Evolutionary conservation across 2,888 invertebrate genomes (phyloP), one percentile per base, ranked within the genome.

Genomic region (Xanthia togata): DNA sequence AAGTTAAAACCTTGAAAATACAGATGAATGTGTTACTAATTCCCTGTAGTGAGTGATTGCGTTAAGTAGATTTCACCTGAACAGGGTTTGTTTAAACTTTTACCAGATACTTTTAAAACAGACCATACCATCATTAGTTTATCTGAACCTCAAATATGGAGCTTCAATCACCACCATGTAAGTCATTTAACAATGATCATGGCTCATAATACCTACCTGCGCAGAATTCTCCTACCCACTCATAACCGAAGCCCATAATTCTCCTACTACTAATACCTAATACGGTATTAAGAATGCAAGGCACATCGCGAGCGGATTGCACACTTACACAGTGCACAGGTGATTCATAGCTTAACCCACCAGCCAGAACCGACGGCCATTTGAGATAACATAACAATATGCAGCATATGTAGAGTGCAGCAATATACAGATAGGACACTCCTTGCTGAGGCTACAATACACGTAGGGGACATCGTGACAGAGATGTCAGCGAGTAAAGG

Each of bases 331-430:
- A 44, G 57, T 47, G 53, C 60, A 60, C 73, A 70, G 55, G 75
- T 68, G 84, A 83, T 83, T 82, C 70, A 83, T 73, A 75, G 77
- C 70, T 70, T 77, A 72, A 75, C 70, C 70, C 31, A 59, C 62
- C 31, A 59, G 44, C 70, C 68, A 79, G 53, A 79, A 75, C 73
- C 68, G 26, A 20, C 55, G 35, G 62, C 26, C 14, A n/a, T 41
- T 69, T 55, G 57, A 73, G 79, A 83, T 62, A 72, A 57, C 71
- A 55, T 11, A 70, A 65, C 41, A 67, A 59, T 81, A 82, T 82
- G 68, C 63, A 70, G 11, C 14, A 55, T 26, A 53, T 31, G 6
- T 47, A 82, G 78, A 82, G 20, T 26, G 4, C 2, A 4, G 41
- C 23, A 12, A 31, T 31, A 14, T 0, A 44, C 44, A 85, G 86